Percentiles rank a stretch among this genome's conserved stretches.
These are phyloP conservation scores for Andrena fulva DNA, from an alignment of 2,888 invertebrate genomes.

Conservation along the genomic window DNA sequence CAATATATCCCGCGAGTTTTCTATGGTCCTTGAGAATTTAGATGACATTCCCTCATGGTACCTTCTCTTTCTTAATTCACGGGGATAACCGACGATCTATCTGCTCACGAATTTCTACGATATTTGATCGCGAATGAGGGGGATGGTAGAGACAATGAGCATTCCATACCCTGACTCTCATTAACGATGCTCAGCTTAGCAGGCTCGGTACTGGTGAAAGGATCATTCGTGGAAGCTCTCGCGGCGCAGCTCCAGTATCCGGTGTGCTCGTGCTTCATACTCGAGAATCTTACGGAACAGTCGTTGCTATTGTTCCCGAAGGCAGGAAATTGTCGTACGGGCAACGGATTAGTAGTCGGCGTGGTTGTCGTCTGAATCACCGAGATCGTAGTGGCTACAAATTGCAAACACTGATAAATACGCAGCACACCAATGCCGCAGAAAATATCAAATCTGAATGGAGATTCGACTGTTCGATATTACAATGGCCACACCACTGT, in stretches of 20 bases:
- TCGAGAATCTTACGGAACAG: constrained; percentile 83
- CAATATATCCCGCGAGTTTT: too few relatives aligned
- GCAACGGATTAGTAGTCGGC: constrained; percentile 75
- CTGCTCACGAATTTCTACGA: background rate
- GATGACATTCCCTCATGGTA: background rate
- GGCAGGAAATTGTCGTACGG: constrained; percentile 81
- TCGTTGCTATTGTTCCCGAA: constrained; percentile 83
- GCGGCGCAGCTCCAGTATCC: constrained; percentile 84
- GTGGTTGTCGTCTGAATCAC: constrained; percentile 71
- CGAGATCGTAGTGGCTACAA: constrained; percentile 71
- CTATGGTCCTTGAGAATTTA: background rate
- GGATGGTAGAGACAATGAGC: constrained; percentile 3
- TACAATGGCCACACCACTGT: too few relatives aligned
- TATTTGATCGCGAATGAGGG: background rate
- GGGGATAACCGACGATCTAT: background rate
- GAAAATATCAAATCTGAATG: constrained; percentile 9
- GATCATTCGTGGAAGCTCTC: constrained; percentile 75
- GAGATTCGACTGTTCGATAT: background rate
- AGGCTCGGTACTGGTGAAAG: constrained; percentile 80
- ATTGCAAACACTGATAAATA: constrained; percentile 37
- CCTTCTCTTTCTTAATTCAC: background rate
- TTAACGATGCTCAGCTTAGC: constrained; percentile 80
- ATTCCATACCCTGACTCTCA: constrained; percentile 63
- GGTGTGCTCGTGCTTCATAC: constrained; percentile 81
- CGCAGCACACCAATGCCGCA: constrained; percentile 19